Evolutionary conservation across 1,140 invertebrate species (phyloP).

Genomic region (Drosophila pallidifrons): DNA sequence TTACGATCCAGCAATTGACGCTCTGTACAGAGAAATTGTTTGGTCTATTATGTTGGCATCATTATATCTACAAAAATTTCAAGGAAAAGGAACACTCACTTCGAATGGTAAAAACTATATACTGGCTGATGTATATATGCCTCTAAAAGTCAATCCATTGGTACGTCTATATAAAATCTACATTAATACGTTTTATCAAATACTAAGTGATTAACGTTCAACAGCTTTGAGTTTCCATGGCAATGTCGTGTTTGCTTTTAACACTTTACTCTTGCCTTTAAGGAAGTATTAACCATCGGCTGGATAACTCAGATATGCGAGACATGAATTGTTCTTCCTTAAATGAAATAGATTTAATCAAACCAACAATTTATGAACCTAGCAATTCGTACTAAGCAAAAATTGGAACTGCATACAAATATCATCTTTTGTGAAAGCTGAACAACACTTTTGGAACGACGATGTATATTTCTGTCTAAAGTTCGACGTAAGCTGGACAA

Average conservation of each 20-base stretch:
- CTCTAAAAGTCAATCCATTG: slow-evolving; percentile 3
- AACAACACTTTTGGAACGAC: too few species aligned
- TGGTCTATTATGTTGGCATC: neutral
- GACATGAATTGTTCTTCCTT: neutral
- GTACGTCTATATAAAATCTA: neutral
- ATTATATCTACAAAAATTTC: neutral
- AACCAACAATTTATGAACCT: neutral
- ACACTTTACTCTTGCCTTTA: neutral
- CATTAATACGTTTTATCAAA: neutral
- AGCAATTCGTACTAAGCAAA: neutral
- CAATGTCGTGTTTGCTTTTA: neutral
- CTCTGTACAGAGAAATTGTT: neutral
- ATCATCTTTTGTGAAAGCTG: too few species aligned
- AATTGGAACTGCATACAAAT: neutral
- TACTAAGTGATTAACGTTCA: neutral
- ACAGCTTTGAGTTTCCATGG: neutral
- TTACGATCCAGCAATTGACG: neutral
- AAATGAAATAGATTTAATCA: neutral
- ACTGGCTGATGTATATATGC: neutral
- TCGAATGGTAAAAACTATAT: neutral
- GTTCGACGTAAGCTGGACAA: too few species aligned
- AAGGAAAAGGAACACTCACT: neutral
- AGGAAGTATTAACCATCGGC: neutral
- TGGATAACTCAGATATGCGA: neutral
- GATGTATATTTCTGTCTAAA: too few species aligned